Evolutionary conservation across 2,888 invertebrate species (phyloP).

Genomic region (Resseliella maxima): DNA sequence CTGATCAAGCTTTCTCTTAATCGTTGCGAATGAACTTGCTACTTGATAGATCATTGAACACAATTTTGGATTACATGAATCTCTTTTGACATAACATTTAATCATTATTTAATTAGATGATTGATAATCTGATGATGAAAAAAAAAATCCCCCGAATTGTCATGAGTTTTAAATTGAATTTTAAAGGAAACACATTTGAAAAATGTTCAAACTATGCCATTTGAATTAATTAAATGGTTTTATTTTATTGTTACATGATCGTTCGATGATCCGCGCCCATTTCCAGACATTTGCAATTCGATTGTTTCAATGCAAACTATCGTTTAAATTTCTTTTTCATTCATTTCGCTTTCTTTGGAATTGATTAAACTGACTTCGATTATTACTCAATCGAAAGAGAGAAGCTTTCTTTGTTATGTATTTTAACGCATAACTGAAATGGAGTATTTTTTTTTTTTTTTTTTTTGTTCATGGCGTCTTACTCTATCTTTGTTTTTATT

Average conservation of each 20-base stretch:
- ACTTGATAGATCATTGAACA: not conserved
- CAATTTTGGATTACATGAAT: not conserved
- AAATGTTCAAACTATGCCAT: not conserved
- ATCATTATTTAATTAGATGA: no score
- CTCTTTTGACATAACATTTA: not conserved
- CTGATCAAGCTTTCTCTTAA: not conserved
- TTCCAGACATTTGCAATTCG: not conserved
- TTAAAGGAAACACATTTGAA: not conserved
- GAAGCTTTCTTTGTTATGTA: constrained; percentile 38
- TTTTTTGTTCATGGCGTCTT: not conserved
- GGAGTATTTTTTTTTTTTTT: not conserved
- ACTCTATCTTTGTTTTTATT: not conserved
- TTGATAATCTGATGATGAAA: no score
- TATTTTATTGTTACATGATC: not conserved
- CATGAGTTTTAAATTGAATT: not conserved
- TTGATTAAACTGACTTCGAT: not conserved
- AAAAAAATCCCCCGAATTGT: not conserved
- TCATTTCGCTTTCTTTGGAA: constrained; percentile 5
- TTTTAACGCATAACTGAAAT: not conserved
- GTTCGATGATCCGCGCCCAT: not conserved
- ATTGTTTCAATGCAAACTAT: not conserved
- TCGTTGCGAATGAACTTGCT: not conserved
- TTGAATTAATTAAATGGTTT: not conserved
- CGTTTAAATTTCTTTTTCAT: not conserved
- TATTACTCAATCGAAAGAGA: not conserved